Evolutionary conservation across 2,888 invertebrate genomes (phyloP).

Genomic region (Platycnemis pennipes): DNA sequence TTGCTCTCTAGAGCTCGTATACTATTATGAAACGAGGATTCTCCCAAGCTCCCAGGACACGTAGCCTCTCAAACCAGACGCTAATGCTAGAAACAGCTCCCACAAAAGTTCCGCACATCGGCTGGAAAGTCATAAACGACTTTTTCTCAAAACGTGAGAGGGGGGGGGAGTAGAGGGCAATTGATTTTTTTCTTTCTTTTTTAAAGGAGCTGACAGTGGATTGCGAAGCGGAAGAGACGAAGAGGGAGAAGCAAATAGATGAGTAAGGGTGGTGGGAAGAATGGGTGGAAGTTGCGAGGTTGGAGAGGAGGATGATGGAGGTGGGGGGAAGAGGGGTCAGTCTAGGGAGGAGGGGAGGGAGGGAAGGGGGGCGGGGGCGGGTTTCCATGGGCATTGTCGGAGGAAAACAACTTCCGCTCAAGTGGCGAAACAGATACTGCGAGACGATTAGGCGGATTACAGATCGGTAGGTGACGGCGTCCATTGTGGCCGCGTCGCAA

Average conservation of each 20-base stretch:
- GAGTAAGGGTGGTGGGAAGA: neutral
- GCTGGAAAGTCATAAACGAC: neutral
- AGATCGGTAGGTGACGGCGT: neutral
- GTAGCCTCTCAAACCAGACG: neutral
- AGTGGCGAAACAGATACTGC: slow-evolving; percentile 3
- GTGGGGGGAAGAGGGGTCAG: neutral
- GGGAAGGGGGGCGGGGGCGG: neutral
- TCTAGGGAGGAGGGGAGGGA: neutral
- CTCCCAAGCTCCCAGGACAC: neutral
- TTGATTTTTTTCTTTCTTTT: neutral
- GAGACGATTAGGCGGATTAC: neutral
- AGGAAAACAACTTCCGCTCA: neutral
- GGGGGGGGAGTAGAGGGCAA: no score
- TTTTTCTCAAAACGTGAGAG: neutral
- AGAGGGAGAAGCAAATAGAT: no score
- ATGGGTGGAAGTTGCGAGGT: neutral
- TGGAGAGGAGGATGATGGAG: neutral
- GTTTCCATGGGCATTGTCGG: neutral
- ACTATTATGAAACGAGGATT: neutral
- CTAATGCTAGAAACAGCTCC: neutral
- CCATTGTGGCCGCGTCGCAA: neutral
- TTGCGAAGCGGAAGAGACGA: neutral
- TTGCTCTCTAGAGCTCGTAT: no score
- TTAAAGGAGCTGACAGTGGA: neutral
- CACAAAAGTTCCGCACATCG: neutral